These are phyloP conservation scores for Takifugu flavidus DNA, from an alignment of 2,113 vertebrate species.

Conservation along the genomic window DNA sequence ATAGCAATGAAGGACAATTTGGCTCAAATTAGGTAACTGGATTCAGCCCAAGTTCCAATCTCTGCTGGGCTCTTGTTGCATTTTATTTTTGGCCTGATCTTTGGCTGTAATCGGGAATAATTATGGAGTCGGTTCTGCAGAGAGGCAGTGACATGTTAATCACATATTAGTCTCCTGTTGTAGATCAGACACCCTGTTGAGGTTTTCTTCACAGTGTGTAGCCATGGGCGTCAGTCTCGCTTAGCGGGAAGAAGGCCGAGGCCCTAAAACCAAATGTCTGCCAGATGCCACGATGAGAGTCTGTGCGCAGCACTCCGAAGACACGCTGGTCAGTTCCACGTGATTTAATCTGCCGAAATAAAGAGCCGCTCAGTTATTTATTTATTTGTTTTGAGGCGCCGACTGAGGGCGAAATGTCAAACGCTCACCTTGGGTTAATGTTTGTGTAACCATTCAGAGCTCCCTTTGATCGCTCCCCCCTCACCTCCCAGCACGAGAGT, in stretches of 20 bases:
- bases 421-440: constrained; percentile 53
- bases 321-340: constrained; percentile 49
- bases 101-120: constrained; percentile 69
- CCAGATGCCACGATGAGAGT: constrained; percentile 59
- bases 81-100: constrained; percentile 59
- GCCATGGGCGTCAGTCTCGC: constrained; percentile 65
- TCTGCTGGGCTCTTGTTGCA: constrained; percentile 53
- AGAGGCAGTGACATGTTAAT: constrained; percentile 67
- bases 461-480: constrained; percentile 44
- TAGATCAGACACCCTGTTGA: constrained; percentile 61
- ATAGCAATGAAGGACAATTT: constrained; percentile 46
- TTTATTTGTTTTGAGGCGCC: constrained; percentile 30
- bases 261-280: constrained; percentile 64
- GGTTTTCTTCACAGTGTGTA: constrained; percentile 53
- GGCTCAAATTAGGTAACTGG: constrained; percentile 53
- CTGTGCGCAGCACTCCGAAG: constrained; percentile 49
- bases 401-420: constrained; percentile 41
- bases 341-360: constrained; percentile 56
- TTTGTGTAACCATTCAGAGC: constrained; percentile 48
- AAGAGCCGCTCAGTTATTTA: constrained; percentile 47
- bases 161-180: constrained; percentile 67
- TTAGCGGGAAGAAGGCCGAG: constrained; percentile 60
- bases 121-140: constrained; percentile 38
- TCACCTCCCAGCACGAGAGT: constrained; percentile 22
- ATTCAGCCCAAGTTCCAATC: constrained; percentile 50